A percentile compares a stretch with the other conserved stretches of the same genome.
These are phyloP conservation scores for Brachystomella parvula DNA, from an alignment of 1,140 invertebrate genomes.

Conservation along the genomic window DNA sequence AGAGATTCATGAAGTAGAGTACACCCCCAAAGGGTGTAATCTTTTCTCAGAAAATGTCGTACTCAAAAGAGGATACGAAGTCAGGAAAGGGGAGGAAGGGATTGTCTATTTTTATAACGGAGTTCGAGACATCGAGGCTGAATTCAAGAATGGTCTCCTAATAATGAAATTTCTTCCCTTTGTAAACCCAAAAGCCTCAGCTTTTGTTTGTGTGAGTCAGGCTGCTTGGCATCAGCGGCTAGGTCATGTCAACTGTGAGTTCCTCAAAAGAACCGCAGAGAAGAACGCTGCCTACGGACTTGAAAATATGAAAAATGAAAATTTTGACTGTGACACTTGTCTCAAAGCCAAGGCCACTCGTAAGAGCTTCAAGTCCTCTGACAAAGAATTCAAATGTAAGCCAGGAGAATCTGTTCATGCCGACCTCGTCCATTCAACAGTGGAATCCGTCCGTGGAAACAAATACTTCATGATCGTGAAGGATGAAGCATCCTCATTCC, in stretches of 20 bases:
- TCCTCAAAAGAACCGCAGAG: background rate
- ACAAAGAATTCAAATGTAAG: background rate
- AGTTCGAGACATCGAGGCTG: background rate
- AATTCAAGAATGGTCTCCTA: background rate
- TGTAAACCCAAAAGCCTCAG: too few relatives aligned
- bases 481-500: constrained; percentile 4
- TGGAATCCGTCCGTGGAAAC: background rate
- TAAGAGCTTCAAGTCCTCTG: constrained; percentile 4
- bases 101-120: background rate
- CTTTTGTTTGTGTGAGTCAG: background rate
- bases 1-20: constrained; percentile 3
- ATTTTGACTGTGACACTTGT: background rate
- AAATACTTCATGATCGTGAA: constrained; percentile 13
- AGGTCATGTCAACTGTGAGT: constrained; percentile 7
- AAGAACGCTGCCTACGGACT: background rate
- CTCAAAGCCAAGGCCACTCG: background rate
- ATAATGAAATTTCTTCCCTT: constrained; percentile 7
- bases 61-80: constrained; percentile 11
- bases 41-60: constrained; percentile 21
- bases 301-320: background rate
- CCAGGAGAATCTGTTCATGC: background rate
- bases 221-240: constrained; percentile 7
- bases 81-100: background rate
- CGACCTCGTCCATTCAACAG: background rate
- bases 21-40: constrained; percentile 9